These are phyloP conservation scores for Lepidurus packardi DNA, from an alignment of 1,140 invertebrate species.

Conservation along the genomic window DNA sequence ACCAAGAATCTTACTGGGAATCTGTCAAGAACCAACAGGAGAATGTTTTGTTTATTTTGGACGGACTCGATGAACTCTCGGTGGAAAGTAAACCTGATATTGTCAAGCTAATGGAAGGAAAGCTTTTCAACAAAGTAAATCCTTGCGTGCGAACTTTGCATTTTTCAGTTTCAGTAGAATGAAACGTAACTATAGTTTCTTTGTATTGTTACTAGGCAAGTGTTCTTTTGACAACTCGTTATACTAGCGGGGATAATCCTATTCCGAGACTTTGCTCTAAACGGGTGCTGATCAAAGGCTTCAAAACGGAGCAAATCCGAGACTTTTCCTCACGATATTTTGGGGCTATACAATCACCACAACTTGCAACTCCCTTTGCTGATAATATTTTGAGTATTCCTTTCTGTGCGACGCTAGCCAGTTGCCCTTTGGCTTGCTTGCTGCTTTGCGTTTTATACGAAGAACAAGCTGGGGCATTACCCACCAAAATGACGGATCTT, in stretches of 20 bases:
- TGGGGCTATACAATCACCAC: conserved; percentile 36
- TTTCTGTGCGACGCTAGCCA: conserved; percentile 30
- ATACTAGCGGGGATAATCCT: conserved; percentile 34
- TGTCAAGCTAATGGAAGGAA: conserved; percentile 37
- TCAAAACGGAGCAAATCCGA: conserved; percentile 34
- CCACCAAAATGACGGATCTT: conserved; percentile 34
- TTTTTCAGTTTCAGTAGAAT: neutral
- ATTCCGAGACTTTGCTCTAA: conserved; percentile 36
- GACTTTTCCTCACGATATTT: conserved; percentile 28
- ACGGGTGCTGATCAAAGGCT: conserved; percentile 39
- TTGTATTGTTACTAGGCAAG: conserved; percentile 23
- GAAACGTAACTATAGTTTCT: neutral
- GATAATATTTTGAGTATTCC: neutral
- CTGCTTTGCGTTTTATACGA: conserved; percentile 40
- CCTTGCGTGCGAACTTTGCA: neutral
- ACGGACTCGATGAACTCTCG: conserved; percentile 40
- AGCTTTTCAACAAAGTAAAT: conserved; percentile 38
- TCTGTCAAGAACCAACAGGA: conserved; percentile 38
- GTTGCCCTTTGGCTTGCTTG: conserved; percentile 39
- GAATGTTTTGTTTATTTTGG: conserved; percentile 39
- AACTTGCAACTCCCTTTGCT: conserved; percentile 26
- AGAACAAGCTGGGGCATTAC: conserved; percentile 34
- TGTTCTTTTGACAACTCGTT: conserved; percentile 39
- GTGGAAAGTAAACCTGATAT: conserved; percentile 36
- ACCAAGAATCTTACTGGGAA: conserved; percentile 38